Base-by-base conservation (phyloP, 2,888 invertebrate genomes). In the Coenonympha glycerion region DNA sequence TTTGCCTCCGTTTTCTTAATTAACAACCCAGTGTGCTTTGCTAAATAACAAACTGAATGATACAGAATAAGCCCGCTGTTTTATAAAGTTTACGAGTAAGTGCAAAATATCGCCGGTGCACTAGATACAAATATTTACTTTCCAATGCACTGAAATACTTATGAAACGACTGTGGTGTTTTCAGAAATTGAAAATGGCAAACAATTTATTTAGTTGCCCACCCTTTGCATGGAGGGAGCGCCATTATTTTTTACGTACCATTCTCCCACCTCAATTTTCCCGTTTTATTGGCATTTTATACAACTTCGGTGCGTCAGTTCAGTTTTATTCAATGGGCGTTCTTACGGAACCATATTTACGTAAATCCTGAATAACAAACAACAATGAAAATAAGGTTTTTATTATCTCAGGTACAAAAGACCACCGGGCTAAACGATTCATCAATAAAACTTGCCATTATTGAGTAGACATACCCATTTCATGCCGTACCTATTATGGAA, bases 201-300 rank as follows among this genome's bases (percentile, higher is more conserved):
- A 79, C 77, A 80, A 80, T 82, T 83, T 82, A 80, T 82, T 77
- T 75, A 71, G 73, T 68, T 67, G 68, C 64, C 71, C 70, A 65
- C 76, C 77, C 72, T 68, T 69, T 65, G 63, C 64, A 62, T 68
- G 54, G 60, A 63, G 64, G 63, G 68, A 74, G 79, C 77, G 70
- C 76, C 73, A 80, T 85, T 82, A 84, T 79, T 81, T 85, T 84
- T 85, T 81, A 82, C 73, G 73, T 59, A 56, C 66, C 71, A 68
- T 76, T 71, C 73, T 76, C 75, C 79, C 72, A 73, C 78, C 79
- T 81, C 73, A 73, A 79, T 80, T 76, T 77, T 71, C 63, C 63
- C 64, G 63, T 70, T 79, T 76, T 77, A 81, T 74, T 74, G 78
- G 75, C 71, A 65, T 75, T 81, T 80, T 76, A 76, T 78, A 81